Conservation (phyloP, 1,140 invertebrate genomes). For the Melanaphis sacchari region DNA sequence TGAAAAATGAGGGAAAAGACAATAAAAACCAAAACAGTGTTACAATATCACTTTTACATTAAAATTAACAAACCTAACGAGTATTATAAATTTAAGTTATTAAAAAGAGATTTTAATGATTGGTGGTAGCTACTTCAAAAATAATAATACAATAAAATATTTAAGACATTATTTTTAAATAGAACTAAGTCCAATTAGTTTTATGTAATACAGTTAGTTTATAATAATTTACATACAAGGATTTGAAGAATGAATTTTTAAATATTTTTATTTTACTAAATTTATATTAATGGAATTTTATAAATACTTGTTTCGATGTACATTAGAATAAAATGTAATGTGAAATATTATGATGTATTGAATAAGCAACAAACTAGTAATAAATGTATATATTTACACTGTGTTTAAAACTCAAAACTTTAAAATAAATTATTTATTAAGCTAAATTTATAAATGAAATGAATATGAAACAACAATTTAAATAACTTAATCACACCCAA, state of each 20-base stretch:
- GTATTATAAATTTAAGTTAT: background rate
- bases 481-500: background rate
- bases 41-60: conserved; percentile 38
- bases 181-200: background rate
- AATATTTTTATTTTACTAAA: background rate
- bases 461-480: background rate
- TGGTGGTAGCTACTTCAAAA: background rate
- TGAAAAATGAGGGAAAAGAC: background rate
- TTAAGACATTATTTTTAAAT: background rate
- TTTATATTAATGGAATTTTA: background rate
- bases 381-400: too few species aligned
- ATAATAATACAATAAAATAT: background rate
- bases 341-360: too few species aligned
- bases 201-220: background rate
- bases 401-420: too few species aligned
- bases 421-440: background rate
- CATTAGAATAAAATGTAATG: too few species aligned
- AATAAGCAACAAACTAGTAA: too few species aligned
- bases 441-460: background rate
- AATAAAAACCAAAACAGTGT: conserved; percentile 48
- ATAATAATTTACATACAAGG: background rate
- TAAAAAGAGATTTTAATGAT: background rate
- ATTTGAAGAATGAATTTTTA: background rate
- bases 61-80: background rate
- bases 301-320: background rate